phyloP scores from a whole-genome alignment of 2,888 invertebrate species.

The Apoda limacodes region DNA sequence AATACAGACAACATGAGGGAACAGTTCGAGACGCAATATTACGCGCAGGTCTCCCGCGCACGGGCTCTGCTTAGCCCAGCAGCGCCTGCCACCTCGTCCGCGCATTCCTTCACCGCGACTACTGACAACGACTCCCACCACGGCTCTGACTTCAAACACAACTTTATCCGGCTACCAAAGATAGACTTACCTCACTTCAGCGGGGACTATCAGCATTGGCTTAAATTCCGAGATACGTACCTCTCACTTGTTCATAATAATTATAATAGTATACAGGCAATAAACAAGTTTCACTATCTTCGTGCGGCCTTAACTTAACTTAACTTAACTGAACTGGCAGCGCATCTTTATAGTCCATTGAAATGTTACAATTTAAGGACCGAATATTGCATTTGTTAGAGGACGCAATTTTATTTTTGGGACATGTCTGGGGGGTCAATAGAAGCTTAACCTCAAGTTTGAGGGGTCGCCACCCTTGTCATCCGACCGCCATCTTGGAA shows the following conservation, averaged over 20 bases:
- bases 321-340: too few species aligned
- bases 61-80: constrained; percentile 1
- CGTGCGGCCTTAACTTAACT: too few species aligned
- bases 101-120: background rate
- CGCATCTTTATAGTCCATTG: too few species aligned
- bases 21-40: constrained; percentile 8
- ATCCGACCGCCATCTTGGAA: too few species aligned
- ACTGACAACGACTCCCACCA: background rate
- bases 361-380: too few species aligned
- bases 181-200: constrained; percentile 9
- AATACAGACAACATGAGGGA: constrained; percentile 7
- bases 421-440: too few species aligned
- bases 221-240: constrained; percentile 16
- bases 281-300: constrained; percentile 8
- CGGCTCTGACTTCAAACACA: constrained; percentile 7
- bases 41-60: constrained; percentile 3
- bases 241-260: constrained; percentile 12
- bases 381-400: too few species aligned
- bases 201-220: constrained; percentile 14
- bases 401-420: too few species aligned
- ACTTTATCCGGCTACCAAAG: constrained; percentile 5
- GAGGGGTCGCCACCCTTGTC: too few species aligned
- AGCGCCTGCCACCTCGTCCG: constrained; percentile 1
- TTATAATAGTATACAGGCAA: constrained; percentile 1
- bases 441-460: too few species aligned